Base-by-base conservation (phyloP, 1,140 invertebrate species). In the Drosophila paulistorum region DNA sequence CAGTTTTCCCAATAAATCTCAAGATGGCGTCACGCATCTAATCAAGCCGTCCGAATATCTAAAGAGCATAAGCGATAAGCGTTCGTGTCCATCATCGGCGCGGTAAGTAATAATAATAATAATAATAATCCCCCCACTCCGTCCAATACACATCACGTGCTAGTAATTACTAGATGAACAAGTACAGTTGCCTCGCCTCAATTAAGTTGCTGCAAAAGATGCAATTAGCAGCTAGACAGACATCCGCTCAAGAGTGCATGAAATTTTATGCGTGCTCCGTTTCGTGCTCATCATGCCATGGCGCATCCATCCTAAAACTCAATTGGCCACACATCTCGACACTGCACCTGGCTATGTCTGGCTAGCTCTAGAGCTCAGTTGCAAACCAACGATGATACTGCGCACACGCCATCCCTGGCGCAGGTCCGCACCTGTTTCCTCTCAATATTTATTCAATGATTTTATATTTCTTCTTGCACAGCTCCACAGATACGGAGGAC, bases 21-120 rank as follows among this genome's bases (percentile, higher is more conserved):
- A 94, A 70, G 94, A 95, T 81, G 91, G 90, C 59, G 95, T 96
- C 59, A 95, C 97, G 90, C 94, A 95, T 45, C 94, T 98, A 51
- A 97, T 98, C 86, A 98, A 98, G 90, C 97, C 97, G 45, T 97
- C 96, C 39, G 97, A 98, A 92, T 98, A 98, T 92, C 93, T 98
- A 68, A 95, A 95, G 81, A 97, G 96, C 87, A 96, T 97, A 91
- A 94, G 94, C 91, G 95, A 94, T 92, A 94, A 94, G 91, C 92
- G 94, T 92, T 93, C 93, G 76, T 89, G 92, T 79, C 90, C 93
- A 91, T 92, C 93, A 85, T 92, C 93, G 82, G 92, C 93, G 86
- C 91, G 91, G 91, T 92, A 73, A 92, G 91, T 85, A 70, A 57
- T 57, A 58, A 26, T 26, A 26, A 3, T n/a, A n/a, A n/a, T n/a